phyloP scores from a whole-genome alignment of 2,888 invertebrate species.

The Drosophila crucigera region DNA sequence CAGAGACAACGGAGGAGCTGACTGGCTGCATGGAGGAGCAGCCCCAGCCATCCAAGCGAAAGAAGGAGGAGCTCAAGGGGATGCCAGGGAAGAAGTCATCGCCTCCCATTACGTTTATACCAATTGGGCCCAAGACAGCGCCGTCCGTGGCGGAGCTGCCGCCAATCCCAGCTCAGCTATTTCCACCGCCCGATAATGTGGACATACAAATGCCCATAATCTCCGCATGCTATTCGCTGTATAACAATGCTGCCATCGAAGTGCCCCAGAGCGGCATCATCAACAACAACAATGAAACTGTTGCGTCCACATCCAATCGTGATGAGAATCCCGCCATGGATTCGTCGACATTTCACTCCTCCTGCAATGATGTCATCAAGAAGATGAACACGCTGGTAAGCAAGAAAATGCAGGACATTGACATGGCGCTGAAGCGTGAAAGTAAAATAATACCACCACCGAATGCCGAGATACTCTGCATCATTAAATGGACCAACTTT shows the following conservation, averaged over 20 bases:
- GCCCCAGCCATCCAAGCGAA: conserved; percentile 21
- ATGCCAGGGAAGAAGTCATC: background rate
- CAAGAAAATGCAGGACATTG: conserved; percentile 84
- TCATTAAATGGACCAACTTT: conserved; percentile 83
- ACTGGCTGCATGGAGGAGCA: background rate
- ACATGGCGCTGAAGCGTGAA: conserved; percentile 81
- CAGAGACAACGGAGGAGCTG: background rate
- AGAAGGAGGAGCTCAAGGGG: background rate
- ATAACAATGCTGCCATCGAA: conserved; percentile 32
- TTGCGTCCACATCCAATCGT: background rate
- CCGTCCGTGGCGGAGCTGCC: background rate
- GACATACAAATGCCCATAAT: conserved; percentile 77
- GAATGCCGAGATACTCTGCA: conserved; percentile 82
- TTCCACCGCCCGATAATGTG: conserved; percentile 1
- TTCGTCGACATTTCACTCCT: conserved; percentile 49
- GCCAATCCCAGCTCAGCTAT: background rate
- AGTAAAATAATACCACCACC: conserved; percentile 82
- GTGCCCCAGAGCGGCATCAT: background rate
- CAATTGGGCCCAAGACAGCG: background rate
- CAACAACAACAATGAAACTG: background rate
- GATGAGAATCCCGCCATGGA: conserved; percentile 15
- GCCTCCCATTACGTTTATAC: background rate
- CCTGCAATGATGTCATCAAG: conserved; percentile 80
- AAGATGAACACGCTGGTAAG: conserved; percentile 83
- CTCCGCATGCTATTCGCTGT: conserved; percentile 77